phyloP scores from a whole-genome alignment of 2,113 vertebrate genomes.

The Phoxinus phoxinus region DNA sequence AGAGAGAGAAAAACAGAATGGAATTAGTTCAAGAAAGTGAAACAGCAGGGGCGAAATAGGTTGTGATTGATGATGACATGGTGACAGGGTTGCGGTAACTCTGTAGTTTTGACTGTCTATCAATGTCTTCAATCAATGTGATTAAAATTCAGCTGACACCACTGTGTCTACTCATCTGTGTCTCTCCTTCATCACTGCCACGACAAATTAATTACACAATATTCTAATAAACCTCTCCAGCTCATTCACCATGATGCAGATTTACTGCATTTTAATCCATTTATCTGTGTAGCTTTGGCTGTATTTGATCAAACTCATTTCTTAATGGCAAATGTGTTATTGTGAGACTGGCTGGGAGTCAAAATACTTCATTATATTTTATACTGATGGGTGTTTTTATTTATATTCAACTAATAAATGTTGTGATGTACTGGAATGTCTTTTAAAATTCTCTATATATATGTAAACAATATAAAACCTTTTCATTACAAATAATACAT shows the following conservation, averaged over 20 bases:
- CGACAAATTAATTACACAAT: slow-evolving; percentile 42
- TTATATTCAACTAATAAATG: slow-evolving; percentile 7
- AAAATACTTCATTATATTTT: slow-evolving; percentile 29
- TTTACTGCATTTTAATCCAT: slow-evolving; percentile 13
- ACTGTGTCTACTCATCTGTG: slow-evolving; percentile 23
- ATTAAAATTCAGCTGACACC: slow-evolving; percentile 63
- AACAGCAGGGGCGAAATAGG: slow-evolving; percentile 30
- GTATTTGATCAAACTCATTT: slow-evolving; percentile 9
- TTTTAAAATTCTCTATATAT: neutral
- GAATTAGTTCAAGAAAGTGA: slow-evolving; percentile 8
- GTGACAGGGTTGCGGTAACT: slow-evolving; percentile 45
- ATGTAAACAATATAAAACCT: neutral
- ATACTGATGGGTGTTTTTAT: neutral
- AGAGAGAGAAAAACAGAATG: neutral
- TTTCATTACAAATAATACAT: neutral
- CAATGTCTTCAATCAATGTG: slow-evolving; percentile 65
- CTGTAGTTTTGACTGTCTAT: slow-evolving; percentile 59
- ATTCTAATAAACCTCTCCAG: slow-evolving; percentile 43
- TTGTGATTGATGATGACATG: slow-evolving; percentile 63
- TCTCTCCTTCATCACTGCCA: neutral
- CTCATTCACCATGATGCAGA: slow-evolving; percentile 26
- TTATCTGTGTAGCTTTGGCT: slow-evolving; percentile 11
- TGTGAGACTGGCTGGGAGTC: neutral
- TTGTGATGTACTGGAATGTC: neutral
- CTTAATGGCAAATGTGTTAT: slow-evolving; percentile 11